Conservation (phyloP, 2,888 invertebrate genomes). For the Mycogona germanica region DNA sequence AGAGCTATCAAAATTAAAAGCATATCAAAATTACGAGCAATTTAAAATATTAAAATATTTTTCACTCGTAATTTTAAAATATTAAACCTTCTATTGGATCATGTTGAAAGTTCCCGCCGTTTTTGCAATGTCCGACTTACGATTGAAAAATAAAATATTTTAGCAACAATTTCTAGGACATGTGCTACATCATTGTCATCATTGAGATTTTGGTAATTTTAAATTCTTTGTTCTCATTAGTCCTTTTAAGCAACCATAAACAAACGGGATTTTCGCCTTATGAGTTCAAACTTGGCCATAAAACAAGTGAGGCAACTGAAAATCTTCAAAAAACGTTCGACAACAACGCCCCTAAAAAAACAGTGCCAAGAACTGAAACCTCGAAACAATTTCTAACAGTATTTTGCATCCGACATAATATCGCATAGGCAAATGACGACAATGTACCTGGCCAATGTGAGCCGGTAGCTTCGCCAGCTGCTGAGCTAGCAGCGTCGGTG, state of each 20-base stretch:
- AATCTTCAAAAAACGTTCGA: neutral
- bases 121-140: too few relatives aligned
- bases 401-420: neutral
- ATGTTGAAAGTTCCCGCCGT: too few relatives aligned
- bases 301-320: too few relatives aligned
- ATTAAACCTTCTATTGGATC: too few relatives aligned
- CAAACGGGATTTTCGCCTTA: too few relatives aligned
- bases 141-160: too few relatives aligned
- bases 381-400: neutral
- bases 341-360: neutral
- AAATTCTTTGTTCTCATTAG: too few relatives aligned
- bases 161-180: too few relatives aligned
- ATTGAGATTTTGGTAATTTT: neutral
- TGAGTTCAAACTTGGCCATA: too few relatives aligned
- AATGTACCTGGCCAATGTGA: constrained; percentile 3
- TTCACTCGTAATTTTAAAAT: too few relatives aligned
- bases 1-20: neutral
- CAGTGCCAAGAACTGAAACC: neutral
- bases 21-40: neutral
- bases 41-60: too few relatives aligned
- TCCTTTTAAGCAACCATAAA: too few relatives aligned
- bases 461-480: neutral
- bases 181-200: neutral
- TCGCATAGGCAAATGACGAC: neutral
- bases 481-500: neutral